Percentiles rank a stretch among this genome's conserved stretches.
Evolutionary conservation across 2,797 vertebrate genomes (phyloP).

Genomic region (Ceryle rudis): DNA sequence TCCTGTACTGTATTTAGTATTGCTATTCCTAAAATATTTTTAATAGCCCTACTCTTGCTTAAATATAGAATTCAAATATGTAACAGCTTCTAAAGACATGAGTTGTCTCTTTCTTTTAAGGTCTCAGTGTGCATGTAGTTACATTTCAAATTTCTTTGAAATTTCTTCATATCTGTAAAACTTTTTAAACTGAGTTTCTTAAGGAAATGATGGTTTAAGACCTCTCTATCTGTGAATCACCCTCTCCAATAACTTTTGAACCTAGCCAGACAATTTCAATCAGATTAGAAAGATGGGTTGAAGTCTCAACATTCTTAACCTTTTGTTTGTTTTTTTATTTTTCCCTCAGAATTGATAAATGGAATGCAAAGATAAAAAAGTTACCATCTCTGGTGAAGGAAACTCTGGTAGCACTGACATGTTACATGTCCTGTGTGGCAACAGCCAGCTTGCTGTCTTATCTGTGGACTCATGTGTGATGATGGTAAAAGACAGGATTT

Average conservation of each 20-base stretch:
- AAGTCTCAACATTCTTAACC: background rate
- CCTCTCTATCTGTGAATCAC: background rate
- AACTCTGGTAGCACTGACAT: background rate
- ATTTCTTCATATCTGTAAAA: background rate
- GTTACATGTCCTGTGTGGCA: background rate
- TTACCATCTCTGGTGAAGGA: background rate
- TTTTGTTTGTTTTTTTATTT: too few relatives aligned
- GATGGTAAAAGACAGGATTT: background rate
- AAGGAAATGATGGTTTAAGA: background rate
- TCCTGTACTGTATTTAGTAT: background rate
- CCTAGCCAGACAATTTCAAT: background rate
- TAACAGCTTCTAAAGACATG: background rate
- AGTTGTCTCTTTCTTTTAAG: background rate
- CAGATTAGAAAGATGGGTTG: background rate
- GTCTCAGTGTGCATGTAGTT: background rate
- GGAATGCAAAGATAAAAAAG: background rate
- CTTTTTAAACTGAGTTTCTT: background rate
- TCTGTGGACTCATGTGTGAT: background rate
- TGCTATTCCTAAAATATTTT: background rate
- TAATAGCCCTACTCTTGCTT: background rate
- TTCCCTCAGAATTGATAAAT: fast-evolving
- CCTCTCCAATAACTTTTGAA: background rate
- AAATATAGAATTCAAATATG: background rate
- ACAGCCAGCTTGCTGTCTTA: background rate
- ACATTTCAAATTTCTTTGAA: background rate